Conservation (phyloP, 1,140 invertebrate genomes). For the Heliconius himera region DNA sequence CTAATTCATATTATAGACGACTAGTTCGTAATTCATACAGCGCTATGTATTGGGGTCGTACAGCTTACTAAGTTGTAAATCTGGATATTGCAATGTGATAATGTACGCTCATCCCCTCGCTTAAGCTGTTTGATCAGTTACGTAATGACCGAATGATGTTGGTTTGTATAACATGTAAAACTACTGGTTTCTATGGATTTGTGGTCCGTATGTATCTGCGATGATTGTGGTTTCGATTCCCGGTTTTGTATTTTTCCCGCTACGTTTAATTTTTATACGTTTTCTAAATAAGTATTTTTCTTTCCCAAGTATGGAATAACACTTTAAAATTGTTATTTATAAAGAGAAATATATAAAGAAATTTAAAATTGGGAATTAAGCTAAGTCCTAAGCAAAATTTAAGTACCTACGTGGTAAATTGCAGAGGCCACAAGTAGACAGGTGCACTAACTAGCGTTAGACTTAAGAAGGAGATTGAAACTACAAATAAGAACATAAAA, state of each 20-base stretch:
- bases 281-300: too few relatives aligned
- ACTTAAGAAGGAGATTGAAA: too few relatives aligned
- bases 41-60: background rate
- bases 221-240: background rate
- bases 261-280: too few relatives aligned
- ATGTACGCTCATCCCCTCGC: constrained; percentile 4
- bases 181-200: background rate
- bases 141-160: background rate
- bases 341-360: too few relatives aligned
- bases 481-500: too few relatives aligned
- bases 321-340: too few relatives aligned
- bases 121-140: background rate
- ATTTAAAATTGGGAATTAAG: too few relatives aligned
- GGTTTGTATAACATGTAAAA: background rate
- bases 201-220: background rate
- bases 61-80: background rate
- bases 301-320: too few relatives aligned
- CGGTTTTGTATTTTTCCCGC: background rate
- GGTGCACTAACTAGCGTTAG: too few relatives aligned
- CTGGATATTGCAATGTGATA: constrained; percentile 2
- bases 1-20: background rate
- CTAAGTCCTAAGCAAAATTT: background rate
- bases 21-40: background rate
- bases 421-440: too few relatives aligned
- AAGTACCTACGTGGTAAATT: background rate